Percentiles rank a stretch among this genome's conserved stretches.
These are phyloP conservation scores for Chamaea fasciata DNA, from an alignment of 2,113 vertebrate genomes.

Conservation along the genomic window DNA sequence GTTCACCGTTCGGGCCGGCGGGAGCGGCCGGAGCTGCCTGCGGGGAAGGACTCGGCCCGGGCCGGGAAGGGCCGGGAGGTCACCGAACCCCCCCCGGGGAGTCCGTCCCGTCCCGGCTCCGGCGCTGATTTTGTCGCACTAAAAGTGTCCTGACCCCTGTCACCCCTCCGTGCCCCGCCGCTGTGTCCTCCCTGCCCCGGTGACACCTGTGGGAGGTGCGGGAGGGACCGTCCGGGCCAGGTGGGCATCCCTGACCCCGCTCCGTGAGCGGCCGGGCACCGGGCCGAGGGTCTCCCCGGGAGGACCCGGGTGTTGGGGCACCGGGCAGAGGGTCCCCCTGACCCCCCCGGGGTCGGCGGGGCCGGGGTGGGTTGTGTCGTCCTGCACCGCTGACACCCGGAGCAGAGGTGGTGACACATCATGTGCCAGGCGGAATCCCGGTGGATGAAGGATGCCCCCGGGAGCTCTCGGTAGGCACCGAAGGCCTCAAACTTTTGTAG, in stretches of 20 bases:
- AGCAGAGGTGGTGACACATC: conserved; percentile 44
- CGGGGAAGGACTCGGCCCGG: neutral
- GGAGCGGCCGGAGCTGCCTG: neutral
- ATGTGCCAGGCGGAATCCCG: conserved; percentile 57
- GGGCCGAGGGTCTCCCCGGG: neutral
- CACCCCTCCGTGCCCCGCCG: neutral
- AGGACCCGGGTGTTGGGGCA: neutral
- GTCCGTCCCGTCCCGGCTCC: neutral
- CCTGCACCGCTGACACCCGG: conserved; percentile 22
- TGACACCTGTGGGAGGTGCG: neutral
- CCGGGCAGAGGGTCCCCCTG: neutral
- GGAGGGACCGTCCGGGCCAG: neutral
- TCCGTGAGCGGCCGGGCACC: neutral
- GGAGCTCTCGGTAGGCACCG: conserved; percentile 48
- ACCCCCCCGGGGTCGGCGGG: neutral
- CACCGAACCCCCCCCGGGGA: neutral
- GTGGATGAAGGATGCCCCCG: conserved; percentile 68
- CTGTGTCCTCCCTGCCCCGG: neutral
- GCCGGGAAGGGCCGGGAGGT: neutral
- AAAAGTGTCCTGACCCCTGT: neutral
- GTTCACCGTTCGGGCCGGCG: neutral
- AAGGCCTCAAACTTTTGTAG: conserved; percentile 62
- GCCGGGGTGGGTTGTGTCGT: neutral
- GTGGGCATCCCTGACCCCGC: neutral
- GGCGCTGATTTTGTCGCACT: neutral